Evolutionary conservation across 2,888 invertebrate genomes (phyloP).

Genomic region (Leptinotarsa peninsularis): DNA sequence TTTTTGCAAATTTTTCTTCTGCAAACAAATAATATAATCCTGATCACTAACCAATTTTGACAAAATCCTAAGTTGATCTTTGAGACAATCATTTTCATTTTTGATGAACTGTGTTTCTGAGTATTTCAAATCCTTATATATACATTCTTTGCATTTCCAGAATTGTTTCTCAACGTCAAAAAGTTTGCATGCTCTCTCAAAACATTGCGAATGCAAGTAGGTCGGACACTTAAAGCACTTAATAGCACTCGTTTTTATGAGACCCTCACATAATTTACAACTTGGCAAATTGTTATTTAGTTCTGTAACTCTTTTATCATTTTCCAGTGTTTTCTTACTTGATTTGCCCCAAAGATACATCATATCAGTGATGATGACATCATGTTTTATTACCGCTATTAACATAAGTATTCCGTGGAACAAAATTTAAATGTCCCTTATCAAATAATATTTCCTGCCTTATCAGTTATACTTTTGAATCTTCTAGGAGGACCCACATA

Average conservation of each 20-base stretch:
- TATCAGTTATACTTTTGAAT: constrained; percentile 20
- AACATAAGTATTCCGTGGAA: background rate
- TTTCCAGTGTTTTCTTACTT: constrained; percentile 26
- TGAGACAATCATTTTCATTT: constrained; percentile 50
- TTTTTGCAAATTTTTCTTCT: constrained; percentile 45
- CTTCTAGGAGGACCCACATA: background rate
- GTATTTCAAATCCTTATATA: constrained; percentile 34
- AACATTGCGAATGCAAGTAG: constrained; percentile 50
- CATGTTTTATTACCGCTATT: constrained; percentile 13
- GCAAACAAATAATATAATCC: constrained; percentile 51
- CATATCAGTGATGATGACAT: constrained; percentile 26
- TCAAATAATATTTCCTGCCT: constrained; percentile 27
- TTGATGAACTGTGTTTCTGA: constrained; percentile 44
- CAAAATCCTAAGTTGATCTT: constrained; percentile 49
- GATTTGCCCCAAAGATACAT: constrained; percentile 42
- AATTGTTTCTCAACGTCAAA: constrained; percentile 45
- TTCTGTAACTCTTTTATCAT: constrained; percentile 14
- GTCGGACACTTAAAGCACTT: constrained; percentile 48
- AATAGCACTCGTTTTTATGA: constrained; percentile 49
- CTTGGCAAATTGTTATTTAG: constrained; percentile 11
- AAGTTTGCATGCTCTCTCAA: constrained; percentile 48
- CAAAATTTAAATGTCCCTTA: constrained; percentile 27
- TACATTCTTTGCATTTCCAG: constrained; percentile 50
- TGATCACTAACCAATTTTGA: constrained; percentile 50
- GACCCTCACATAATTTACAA: constrained; percentile 47